A percentile compares a stretch with the other conserved stretches of the same genome.
Evolutionary conservation across 2,888 invertebrate genomes (phyloP).

Genomic region (Drosophila kuntzei): DNA sequence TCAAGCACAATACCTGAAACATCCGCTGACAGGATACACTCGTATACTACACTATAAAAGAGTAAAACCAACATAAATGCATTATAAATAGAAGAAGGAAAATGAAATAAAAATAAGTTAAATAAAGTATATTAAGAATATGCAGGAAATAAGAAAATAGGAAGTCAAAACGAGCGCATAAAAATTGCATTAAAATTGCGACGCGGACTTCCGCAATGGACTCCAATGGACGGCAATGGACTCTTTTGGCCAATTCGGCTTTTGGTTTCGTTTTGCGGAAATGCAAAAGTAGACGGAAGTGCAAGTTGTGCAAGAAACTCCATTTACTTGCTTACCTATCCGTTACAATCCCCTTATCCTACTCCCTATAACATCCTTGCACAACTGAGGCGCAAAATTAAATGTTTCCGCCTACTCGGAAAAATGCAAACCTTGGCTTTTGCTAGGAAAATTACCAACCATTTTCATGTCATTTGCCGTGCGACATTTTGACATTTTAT

Average conservation of each 20-base stretch:
- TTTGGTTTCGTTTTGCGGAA: constrained; percentile 51
- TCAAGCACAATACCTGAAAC: neutral
- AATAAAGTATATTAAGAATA: constrained; percentile 23
- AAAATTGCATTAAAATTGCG: constrained; percentile 82
- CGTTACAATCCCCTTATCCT: neutral
- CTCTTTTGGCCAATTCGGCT: constrained; percentile 38
- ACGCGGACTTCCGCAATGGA: constrained; percentile 77
- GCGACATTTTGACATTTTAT: constrained; percentile 75
- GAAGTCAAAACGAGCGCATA: constrained; percentile 75
- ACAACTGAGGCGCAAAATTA: constrained; percentile 59
- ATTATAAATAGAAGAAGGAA: constrained; percentile 4
- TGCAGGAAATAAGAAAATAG: constrained; percentile 50
- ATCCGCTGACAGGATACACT: constrained; percentile 3
- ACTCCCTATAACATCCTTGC: neutral
- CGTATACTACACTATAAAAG: neutral
- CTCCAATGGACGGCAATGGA: constrained; percentile 12
- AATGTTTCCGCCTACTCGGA: constrained; percentile 62
- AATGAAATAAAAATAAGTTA: constrained; percentile 26
- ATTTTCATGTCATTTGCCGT: constrained; percentile 69
- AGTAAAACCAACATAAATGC: neutral
- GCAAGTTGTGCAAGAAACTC: constrained; percentile 74
- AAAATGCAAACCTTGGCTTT: constrained; percentile 5
- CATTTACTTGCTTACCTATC: constrained; percentile 32
- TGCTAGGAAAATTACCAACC: constrained; percentile 32
- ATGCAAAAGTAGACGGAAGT: constrained; percentile 80